Percentiles rank a stretch among this genome's conserved stretches.
Conservation (phyloP, 2,888 invertebrate species). For the Leucophora obtusa region DNA sequence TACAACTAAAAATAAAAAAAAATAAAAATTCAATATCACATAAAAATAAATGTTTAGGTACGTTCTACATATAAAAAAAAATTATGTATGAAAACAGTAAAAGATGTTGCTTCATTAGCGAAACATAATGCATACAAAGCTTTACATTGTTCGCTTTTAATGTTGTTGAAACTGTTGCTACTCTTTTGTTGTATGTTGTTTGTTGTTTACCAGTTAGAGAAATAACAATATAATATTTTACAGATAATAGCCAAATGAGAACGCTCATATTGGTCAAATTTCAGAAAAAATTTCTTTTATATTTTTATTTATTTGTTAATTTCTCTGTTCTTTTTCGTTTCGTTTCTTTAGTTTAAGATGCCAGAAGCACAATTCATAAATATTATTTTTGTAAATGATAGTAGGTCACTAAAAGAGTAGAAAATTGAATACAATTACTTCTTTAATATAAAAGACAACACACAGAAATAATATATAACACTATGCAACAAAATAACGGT, state of each 20-base stretch:
- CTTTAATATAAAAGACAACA: neutral
- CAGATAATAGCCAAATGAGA: slow-evolving; percentile 39
- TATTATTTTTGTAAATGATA: neutral
- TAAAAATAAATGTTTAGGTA: neutral
- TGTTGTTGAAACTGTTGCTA: neutral
- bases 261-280: slow-evolving; percentile 31
- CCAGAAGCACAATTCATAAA: neutral
- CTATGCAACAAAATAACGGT: too few species aligned
- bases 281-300: slow-evolving; percentile 1
- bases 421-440: slow-evolving; percentile 3
- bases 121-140: slow-evolving; percentile 16
- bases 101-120: slow-evolving; percentile 33
- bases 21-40: too few species aligned
- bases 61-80: neutral
- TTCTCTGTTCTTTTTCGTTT: neutral
- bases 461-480: too few species aligned
- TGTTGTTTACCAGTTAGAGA: neutral
- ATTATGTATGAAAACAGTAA: neutral
- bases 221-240: slow-evolving; percentile 19
- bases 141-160: neutral
- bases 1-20: too few species aligned
- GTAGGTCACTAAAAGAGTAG: neutral
- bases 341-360: slow-evolving; percentile 2
- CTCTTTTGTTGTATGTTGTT: neutral
- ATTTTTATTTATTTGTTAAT: neutral